Evolutionary conservation across 2,888 invertebrate species (phyloP), one percentile per base, ranked within the genome.

Genomic region (Conops quadrifasciatus): DNA sequence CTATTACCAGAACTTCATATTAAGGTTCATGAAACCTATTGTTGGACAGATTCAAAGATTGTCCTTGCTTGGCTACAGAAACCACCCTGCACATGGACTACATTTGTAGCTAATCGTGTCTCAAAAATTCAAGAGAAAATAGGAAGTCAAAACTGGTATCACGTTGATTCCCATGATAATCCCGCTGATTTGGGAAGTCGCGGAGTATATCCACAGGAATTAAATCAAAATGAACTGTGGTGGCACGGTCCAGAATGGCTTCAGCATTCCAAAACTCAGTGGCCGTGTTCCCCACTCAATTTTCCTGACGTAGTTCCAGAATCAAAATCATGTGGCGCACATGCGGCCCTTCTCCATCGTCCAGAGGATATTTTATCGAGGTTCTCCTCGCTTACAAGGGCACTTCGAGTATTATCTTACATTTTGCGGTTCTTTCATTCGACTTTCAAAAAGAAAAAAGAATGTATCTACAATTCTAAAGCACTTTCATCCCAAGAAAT

Each of bases 171-270:
- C 2, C 24, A 62, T n/a, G 24, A 21, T 2, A 69, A 72, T 51
- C 69, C 72, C 1, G 67, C 68, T 9, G 71, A 71, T 47, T 30
- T 71, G n/a, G 64, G 26, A 1, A 68, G 49, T 26, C 65, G 69
- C 0, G 72, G 69, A 4, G 7, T 56, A 0, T 36, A 21, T 15
- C 36, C 49, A n/a, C 0, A 4, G 2, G 30, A 73, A 21, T 49
- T 71, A 0, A 11, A 13, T 4, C 1, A 4, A 0, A 70, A 56
- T 28, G 1, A 28, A 4, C 24, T 73, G 5, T 71, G 73, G 66
- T 74, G 67, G 70, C 36, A 74, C 16, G 68, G 72, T 0, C 73
- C 66, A 0, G 1, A 13, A 0, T 70, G 70, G 71, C n/a, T 72
- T 0, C 0, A 47, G 45, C n/a, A 11, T 2, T 2, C 26, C 15